Evolutionary conservation across 2,113 vertebrate species (phyloP).

Genomic region (Scopus umbretta): DNA sequence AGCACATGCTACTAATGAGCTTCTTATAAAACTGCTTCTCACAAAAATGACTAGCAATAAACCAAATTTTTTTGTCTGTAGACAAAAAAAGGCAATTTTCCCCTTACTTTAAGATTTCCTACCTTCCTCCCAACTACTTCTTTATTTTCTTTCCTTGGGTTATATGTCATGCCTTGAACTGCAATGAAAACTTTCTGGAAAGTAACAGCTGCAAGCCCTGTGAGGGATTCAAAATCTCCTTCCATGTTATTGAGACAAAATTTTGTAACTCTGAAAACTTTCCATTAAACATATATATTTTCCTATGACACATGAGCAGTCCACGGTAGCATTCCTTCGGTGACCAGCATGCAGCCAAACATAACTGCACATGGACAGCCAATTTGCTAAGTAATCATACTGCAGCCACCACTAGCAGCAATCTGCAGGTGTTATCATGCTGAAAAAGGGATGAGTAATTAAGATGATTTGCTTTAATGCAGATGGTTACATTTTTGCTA

Average conservation of each 20-base stretch:
- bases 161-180: neutral
- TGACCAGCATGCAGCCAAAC: neutral
- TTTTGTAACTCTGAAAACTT: neutral
- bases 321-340: neutral
- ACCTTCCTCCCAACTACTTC: neutral
- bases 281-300: neutral
- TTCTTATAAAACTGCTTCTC: neutral
- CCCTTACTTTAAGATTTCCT: neutral
- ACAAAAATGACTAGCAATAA: neutral
- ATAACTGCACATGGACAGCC: accelerated
- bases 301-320: neutral
- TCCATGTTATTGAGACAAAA: neutral
- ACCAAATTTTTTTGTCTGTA: neutral
- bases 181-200: neutral
- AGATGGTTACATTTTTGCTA: neutral
- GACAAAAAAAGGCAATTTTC: neutral
- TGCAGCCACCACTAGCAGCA: neutral
- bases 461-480: neutral
- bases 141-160: neutral
- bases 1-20: neutral
- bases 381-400: neutral
- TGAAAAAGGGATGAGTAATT: neutral
- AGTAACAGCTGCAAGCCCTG: neutral
- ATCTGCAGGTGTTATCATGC: neutral
- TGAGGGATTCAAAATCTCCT: neutral